Conservation (phyloP, 2,113 vertebrate species). For the Oncorhynchus nerka region DNA sequence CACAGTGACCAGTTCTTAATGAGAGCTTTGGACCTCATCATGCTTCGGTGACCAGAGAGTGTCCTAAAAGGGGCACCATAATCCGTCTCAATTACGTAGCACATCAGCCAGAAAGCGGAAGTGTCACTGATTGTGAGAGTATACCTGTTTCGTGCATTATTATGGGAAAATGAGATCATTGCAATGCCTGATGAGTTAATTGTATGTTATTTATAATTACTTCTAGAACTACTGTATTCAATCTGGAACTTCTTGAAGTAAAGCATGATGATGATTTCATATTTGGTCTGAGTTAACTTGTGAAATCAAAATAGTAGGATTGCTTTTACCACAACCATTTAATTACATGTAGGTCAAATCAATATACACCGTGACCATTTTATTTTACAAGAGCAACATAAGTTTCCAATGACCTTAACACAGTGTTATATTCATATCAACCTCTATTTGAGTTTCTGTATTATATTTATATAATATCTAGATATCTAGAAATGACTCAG, state of each 20-base stretch:
- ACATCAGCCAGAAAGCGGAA: conserved; percentile 43
- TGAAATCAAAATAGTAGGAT: too few relatives aligned
- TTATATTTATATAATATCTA: neutral
- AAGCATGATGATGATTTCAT: too few relatives aligned
- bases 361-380: neutral
- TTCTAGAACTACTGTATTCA: too few relatives aligned
- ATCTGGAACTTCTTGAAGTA: too few relatives aligned
- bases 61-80: conserved; percentile 35
- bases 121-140: conserved; percentile 10
- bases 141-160: conserved; percentile 46
- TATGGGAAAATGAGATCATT: conserved; percentile 1
- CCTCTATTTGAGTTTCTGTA: neutral
- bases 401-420: neutral
- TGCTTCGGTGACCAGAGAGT: conserved; percentile 33
- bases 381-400: neutral
- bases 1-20: conserved; percentile 51
- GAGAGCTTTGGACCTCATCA: conserved; percentile 43
- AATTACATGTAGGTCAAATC: too few relatives aligned
- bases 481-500: too few relatives aligned
- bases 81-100: conserved; percentile 67
- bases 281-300: too few relatives aligned
- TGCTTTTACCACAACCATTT: too few relatives aligned
- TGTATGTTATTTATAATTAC: neutral
- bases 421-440: neutral
- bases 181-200: neutral